phyloP scores from a whole-genome alignment of 2,888 invertebrate genomes.

The Prostheceraeus crozeri region DNA sequence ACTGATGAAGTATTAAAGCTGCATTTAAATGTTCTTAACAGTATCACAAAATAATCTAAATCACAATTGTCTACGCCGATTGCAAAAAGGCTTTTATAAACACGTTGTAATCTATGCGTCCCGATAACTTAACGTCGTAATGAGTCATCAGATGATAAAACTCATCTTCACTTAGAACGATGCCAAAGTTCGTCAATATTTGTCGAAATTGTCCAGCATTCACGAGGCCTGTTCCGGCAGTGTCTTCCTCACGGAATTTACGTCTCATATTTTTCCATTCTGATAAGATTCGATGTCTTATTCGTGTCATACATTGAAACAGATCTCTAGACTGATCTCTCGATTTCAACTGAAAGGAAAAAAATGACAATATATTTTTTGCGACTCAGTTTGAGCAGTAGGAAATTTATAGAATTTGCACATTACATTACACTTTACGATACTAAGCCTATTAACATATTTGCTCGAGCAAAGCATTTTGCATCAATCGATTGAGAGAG shows the following conservation, averaged over 20 bases:
- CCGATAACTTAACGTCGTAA: constrained; percentile 48
- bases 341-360: no score
- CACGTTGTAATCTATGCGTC: constrained; percentile 50
- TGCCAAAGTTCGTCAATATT: constrained; percentile 44
- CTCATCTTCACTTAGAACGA: constrained; percentile 50
- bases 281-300: constrained; percentile 45
- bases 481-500: no score
- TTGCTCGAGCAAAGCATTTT: no score
- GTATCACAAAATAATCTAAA: no score
- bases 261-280: constrained; percentile 54
- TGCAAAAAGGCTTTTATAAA: constrained; percentile 49
- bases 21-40: no score
- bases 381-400: background rate
- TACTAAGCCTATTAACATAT: no score
- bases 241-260: constrained; percentile 46
- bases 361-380: no score
- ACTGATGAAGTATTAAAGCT: no score
- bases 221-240: constrained; percentile 44
- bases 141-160: constrained; percentile 49
- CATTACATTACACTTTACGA: background rate
- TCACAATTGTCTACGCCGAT: no score
- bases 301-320: constrained; percentile 42
- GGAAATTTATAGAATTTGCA: background rate
- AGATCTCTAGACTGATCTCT: constrained; percentile 20
- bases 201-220: constrained; percentile 46